A percentile compares a stretch with the other conserved stretches of the same genome.
phyloP scores from a whole-genome alignment of 64 coral and sea anemone species.

The Montipora capricornis region DNA sequence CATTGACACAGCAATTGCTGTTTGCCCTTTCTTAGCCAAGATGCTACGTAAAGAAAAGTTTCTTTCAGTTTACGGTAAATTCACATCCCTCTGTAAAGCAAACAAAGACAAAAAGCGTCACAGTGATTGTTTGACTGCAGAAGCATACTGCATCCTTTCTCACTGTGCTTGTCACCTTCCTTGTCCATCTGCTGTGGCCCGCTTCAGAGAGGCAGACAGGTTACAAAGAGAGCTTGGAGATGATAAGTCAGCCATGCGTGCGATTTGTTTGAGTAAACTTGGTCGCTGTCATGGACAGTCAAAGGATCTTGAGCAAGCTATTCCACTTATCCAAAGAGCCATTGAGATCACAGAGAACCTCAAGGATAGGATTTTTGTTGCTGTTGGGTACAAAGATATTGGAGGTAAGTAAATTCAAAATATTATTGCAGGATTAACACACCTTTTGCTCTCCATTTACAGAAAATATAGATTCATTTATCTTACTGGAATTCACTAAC shows the following conservation, averaged over 20 bases:
- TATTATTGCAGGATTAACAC: background rate
- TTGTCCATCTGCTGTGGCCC: conserved; percentile 75
- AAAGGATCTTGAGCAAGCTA: conserved; percentile 69
- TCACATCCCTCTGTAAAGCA: conserved; percentile 73
- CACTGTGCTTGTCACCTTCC: conserved; percentile 93
- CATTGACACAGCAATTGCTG: conserved; percentile 79
- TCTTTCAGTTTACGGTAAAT: conserved; percentile 67
- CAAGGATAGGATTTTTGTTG: conserved; percentile 67
- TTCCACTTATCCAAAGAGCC: conserved; percentile 59
- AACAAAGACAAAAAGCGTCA: conserved; percentile 65
- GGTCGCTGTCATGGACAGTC: conserved; percentile 73
- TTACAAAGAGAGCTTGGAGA: conserved; percentile 81
- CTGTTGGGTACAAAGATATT: conserved; percentile 89
- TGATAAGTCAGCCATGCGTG: conserved; percentile 61
- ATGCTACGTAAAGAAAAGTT: conserved; percentile 84
- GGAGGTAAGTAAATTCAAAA: conserved; percentile 58
- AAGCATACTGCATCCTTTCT: conserved; percentile 91
- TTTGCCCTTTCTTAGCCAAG: conserved; percentile 85
- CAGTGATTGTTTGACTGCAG: conserved; percentile 83
- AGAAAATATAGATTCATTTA: too few species aligned
- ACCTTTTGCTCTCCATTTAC: too few species aligned
- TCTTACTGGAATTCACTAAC: too few species aligned
- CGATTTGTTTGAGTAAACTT: conserved; percentile 87
- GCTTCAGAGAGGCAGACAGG: conserved; percentile 80
- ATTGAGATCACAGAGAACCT: conserved; percentile 75